Base-by-base conservation (phyloP, 2,797 vertebrate genomes). In the Helarctos malayanus region DNA sequence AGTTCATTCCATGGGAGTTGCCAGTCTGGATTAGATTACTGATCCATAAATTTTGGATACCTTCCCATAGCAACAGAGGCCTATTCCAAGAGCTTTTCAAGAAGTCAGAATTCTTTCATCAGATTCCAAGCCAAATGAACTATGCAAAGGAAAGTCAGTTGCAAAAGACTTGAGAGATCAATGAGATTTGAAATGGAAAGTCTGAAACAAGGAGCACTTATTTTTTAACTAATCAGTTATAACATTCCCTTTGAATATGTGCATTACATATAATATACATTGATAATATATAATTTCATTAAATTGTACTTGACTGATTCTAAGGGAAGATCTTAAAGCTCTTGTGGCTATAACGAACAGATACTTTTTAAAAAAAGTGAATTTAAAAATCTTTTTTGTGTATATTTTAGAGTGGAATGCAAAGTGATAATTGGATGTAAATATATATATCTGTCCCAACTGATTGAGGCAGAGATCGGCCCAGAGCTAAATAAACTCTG, bases 21-120 rank as follows among this genome's bases (percentile, higher is more conserved):
- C 78, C 97, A 95, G 41, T 90, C 80, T 94, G 63, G 45, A 96
- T 98, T 89, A 97, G 75, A 71, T 91, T 80, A 95, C 23, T 97
- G 81, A 95, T 93, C 61, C 63, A 78, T 86, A 91, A 93, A 95
- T 71, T 82, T 96, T 97, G 94, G 95, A 82, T 75, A 73, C 3
- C 10, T 90, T 94, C 97, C 95, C 65, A 91, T 13, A 94, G 61
- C 19, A 85, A 86, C 23, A 81, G 82, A 41, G 16, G 12, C 25
- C 78, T 85, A 71, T 69, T 97, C 25, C 21, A 97, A 82, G 38
- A 93, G 27, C 32, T 95, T 97, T 92, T 61, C 41, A 65, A 90
- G 82, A 81, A 95, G 57, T 89, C 91, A 78, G 25, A 93, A 94
- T 82, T 65, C 25, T 93, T 93, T 85, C 21, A 61, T 90, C 49